Evolutionary conservation across 2,797 vertebrate genomes (phyloP), one percentile per base, ranked within the genome.

Genomic region (Xenops minutus): DNA sequence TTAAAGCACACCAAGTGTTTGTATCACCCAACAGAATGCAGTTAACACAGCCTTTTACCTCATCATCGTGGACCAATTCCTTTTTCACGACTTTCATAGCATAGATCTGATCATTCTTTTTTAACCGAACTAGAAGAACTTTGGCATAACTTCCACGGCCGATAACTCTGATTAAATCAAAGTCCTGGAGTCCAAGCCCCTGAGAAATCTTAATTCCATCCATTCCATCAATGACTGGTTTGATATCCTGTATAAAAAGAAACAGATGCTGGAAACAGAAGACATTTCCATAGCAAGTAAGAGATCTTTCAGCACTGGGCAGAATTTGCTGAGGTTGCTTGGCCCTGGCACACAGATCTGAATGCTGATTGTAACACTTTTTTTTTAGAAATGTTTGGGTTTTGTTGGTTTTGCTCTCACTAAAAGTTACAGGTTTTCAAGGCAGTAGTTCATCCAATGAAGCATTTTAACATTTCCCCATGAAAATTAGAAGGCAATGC

Each of bases 41-140:
- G 49, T 81, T 62, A 91, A 80, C 61, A 63, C 15, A 56, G 67
- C 21, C 20, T 75, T 97, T 89, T 97, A 99, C 99, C 99, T 99
- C 99, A 5, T 99, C 99, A 3, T 99, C 99, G 0, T 99, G 99
- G 76, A 99, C 99, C 96, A 99, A 97, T 92, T 99, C 99, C 97
- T 99, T 99, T 97, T 99, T 99, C 95, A 99, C 99, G 91, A 99
- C 99, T 97, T 99, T 99, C 99, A 99, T 99, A 94, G 99, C 99
- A 12, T 99, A 99, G 56, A 98, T 97, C 84, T 99, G 99, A 75
- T 99, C 99, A 4, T 99, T 99, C 98, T 99, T 99, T 98, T 99
- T 99, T 76, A 99, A 98, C 74, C 99, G 98, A 44, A 99, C 99
- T 96, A 99, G 97, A 61, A 99, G 99, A 91, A 99, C 99, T 98